These are phyloP conservation scores for Otocyon megalotis DNA, from an alignment of 2,113 vertebrate genomes.

Conservation along the genomic window DNA sequence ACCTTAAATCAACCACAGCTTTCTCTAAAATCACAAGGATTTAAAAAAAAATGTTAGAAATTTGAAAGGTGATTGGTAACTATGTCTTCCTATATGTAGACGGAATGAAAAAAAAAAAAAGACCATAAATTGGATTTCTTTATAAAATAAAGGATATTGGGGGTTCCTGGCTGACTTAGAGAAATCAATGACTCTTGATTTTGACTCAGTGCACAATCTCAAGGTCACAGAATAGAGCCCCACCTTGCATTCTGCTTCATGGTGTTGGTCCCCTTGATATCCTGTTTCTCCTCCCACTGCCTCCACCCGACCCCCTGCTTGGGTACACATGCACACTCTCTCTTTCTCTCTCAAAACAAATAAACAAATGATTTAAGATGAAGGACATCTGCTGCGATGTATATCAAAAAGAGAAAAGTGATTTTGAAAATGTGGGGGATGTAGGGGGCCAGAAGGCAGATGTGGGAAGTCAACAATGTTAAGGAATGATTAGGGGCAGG, in stretches of 20 bases:
- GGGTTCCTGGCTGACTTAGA: no score
- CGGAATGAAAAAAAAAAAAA: not conserved
- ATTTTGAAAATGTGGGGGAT: not conserved
- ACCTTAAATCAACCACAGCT: not conserved
- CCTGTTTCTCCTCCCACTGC: no score
- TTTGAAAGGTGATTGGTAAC: not conserved
- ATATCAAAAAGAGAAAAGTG: not conserved
- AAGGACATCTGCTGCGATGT: not conserved
- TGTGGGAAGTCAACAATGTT: not conserved
- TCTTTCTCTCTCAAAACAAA: no score
- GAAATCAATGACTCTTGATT: no score
- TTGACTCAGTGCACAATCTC: no score
- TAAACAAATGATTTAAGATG: not conserved
- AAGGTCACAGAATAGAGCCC: no score
- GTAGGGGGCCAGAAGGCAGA: not conserved
- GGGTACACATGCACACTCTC: no score
- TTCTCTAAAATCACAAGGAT: not conserved
- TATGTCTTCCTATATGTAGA: not conserved
- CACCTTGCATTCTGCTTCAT: no score
- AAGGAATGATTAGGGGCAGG: no score
- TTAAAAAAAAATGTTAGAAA: not conserved
- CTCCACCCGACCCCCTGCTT: no score
- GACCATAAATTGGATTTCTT: not conserved
- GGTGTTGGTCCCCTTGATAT: no score
- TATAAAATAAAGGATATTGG: not conserved